A percentile compares a stretch with the other conserved stretches of the same genome.
Evolutionary conservation across 1,140 invertebrate species (phyloP).

Genomic region (Aphelenchoides fujianensis): DNA sequence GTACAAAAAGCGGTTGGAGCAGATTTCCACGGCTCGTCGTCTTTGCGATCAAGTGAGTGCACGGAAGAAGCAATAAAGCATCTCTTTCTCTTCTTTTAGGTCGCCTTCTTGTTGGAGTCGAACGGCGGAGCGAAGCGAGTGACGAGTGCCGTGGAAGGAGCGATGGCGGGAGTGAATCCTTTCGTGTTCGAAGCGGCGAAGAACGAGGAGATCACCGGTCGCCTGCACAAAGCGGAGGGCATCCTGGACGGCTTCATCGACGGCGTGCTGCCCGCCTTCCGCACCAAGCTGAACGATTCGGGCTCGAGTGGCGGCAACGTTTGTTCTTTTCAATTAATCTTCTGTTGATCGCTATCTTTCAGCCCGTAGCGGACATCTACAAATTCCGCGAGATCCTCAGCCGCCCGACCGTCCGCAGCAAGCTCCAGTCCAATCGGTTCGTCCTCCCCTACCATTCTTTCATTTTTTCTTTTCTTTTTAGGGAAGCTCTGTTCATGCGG

Average conservation of each 20-base stretch:
- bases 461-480: constrained; percentile 27
- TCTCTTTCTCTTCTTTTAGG: no score
- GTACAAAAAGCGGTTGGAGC: constrained; percentile 72
- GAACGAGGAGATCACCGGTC: constrained; percentile 71
- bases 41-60: constrained; percentile 8
- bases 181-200: constrained; percentile 74
- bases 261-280: constrained; percentile 77
- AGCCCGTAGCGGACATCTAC: constrained; percentile 17
- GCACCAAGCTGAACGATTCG: constrained; percentile 69
- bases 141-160: constrained; percentile 69
- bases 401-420: constrained; percentile 11
- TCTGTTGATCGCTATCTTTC: constrained; percentile 13
- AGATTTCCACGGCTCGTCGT: constrained; percentile 58
- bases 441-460: no score
- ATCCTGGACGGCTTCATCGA: constrained; percentile 77
- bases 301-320: constrained; percentile 15
- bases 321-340: background rate
- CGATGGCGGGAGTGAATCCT: constrained; percentile 73
- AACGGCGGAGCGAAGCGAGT: background rate
- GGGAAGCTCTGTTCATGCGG: constrained; percentile 34
- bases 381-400: constrained; percentile 15
- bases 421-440: constrained; percentile 27
- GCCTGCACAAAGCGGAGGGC: constrained; percentile 75
- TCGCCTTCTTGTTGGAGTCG: background rate
- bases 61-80: no score